phyloP scores from a whole-genome alignment of 2,888 invertebrate genomes.

The Melangyna quadrimaculata region DNA sequence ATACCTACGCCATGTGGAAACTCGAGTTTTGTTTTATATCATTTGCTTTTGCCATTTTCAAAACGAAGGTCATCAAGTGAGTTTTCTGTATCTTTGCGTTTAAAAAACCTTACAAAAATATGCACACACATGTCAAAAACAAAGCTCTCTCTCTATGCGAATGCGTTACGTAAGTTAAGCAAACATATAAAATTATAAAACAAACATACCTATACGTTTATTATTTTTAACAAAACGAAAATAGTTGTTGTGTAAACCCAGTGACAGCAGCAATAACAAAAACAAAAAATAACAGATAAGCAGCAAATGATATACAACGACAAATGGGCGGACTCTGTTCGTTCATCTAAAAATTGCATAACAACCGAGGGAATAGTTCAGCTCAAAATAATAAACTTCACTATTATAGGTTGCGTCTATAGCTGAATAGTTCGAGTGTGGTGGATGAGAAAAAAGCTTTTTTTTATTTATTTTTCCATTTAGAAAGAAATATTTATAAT shows the following conservation, averaged over 20 bases:
- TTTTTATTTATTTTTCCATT: neutral
- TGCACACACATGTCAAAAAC: conserved; percentile 13
- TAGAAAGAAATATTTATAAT: neutral
- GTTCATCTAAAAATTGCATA: conserved; percentile 60
- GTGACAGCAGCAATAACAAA: conserved; percentile 12
- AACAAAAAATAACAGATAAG: conserved; percentile 37
- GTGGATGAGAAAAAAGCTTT: conserved; percentile 38
- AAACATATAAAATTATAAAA: neutral
- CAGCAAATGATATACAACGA: conserved; percentile 51
- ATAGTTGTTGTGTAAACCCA: conserved; percentile 6
- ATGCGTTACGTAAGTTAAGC: conserved; percentile 11
- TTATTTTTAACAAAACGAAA: conserved; percentile 38
- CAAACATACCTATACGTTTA: conserved; percentile 12
- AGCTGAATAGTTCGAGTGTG: neutral
- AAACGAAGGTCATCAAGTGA: conserved; percentile 52
- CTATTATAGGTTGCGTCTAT: neutral
- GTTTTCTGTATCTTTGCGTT: conserved; percentile 6
- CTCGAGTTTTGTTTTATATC: conserved; percentile 33
- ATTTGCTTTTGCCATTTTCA: conserved; percentile 44
- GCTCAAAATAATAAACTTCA: conserved; percentile 10
- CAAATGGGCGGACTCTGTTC: conserved; percentile 42
- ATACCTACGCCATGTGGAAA: neutral
- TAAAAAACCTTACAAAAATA: conserved; percentile 24
- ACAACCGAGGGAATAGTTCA: conserved; percentile 41
- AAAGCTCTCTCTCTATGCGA: neutral